phyloP scores from a whole-genome alignment of 2,113 vertebrate species.

The Forbesichthys papilliferus region DNA sequence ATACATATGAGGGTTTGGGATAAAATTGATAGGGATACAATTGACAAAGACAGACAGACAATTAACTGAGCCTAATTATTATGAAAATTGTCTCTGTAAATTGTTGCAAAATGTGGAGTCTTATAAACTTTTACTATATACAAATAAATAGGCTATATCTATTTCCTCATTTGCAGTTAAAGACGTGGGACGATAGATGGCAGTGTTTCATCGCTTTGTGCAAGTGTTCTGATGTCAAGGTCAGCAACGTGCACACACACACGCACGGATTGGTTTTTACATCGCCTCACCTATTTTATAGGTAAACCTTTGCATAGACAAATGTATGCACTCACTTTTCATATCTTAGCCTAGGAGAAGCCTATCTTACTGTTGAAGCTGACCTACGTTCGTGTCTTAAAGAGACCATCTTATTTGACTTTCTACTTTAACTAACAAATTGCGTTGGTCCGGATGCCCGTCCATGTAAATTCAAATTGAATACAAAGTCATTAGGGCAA shows the following conservation, averaged over 20 bases:
- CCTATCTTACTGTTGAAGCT: background rate
- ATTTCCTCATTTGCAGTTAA: background rate
- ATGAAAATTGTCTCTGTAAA: no score
- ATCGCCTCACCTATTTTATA: background rate
- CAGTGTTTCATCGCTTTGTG: constrained; percentile 37
- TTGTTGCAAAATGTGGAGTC: no score
- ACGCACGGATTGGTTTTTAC: background rate
- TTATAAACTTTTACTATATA: background rate
- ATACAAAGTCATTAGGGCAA: background rate
- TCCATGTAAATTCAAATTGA: constrained; percentile 1
- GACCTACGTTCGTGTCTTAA: background rate
- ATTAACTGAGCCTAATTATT: no score
- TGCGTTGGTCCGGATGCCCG: background rate
- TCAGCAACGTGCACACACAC: constrained; percentile 1
- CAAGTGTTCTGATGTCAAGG: background rate
- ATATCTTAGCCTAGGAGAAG: background rate
- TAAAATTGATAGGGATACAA: no score
- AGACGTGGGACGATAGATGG: constrained; percentile 31
- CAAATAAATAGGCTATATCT: background rate
- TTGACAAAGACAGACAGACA: no score
- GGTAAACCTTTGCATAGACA: background rate
- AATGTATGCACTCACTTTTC: background rate
- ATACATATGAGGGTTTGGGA: no score
- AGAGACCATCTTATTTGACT: background rate
- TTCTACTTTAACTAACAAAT: constrained; percentile 1